Percentiles rank a stretch among this genome's conserved stretches.
phyloP scores from a whole-genome alignment of 2,113 vertebrate genomes.

The Catharus bicknelli region DNA sequence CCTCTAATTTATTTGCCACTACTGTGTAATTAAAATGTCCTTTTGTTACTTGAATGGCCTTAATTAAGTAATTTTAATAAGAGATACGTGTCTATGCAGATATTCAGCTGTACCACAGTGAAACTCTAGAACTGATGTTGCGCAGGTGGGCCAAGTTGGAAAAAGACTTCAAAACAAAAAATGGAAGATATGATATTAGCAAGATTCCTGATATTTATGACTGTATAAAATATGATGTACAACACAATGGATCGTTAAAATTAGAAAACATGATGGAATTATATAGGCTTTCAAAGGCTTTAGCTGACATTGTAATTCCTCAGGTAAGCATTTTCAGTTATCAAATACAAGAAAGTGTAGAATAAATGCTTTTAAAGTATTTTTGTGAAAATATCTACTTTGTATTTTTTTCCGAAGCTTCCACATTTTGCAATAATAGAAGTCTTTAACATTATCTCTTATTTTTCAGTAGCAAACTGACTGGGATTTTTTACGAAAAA shows the following conservation, averaged over 20 bases:
- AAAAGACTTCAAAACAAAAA: slow-evolving; percentile 92
- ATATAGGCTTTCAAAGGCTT: slow-evolving; percentile 87
- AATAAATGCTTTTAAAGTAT: neutral
- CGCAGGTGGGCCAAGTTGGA: slow-evolving; percentile 89
- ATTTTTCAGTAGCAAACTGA: neutral
- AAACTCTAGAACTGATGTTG: slow-evolving; percentile 88
- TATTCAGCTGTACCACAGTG: slow-evolving; percentile 90
- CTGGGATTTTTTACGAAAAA: neutral
- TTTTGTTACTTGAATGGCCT: neutral
- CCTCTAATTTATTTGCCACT: neutral
- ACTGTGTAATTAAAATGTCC: neutral
- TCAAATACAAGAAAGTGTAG: neutral
- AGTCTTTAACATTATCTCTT: neutral
- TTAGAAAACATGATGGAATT: slow-evolving; percentile 89
- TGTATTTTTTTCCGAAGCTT: neutral
- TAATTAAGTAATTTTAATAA: neutral
- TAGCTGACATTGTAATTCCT: slow-evolving; percentile 91
- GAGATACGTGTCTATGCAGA: slow-evolving; percentile 65
- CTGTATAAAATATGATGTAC: slow-evolving; percentile 91
- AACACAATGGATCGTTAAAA: slow-evolving; percentile 87
- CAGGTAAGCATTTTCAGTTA: slow-evolving; percentile 75
- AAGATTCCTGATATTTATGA: slow-evolving; percentile 93
- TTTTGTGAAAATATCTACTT: neutral
- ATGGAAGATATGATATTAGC: slow-evolving; percentile 89
- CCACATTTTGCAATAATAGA: neutral